Conservation (phyloP, 2,797 vertebrate genomes). For the Xerus rutilus region DNA sequence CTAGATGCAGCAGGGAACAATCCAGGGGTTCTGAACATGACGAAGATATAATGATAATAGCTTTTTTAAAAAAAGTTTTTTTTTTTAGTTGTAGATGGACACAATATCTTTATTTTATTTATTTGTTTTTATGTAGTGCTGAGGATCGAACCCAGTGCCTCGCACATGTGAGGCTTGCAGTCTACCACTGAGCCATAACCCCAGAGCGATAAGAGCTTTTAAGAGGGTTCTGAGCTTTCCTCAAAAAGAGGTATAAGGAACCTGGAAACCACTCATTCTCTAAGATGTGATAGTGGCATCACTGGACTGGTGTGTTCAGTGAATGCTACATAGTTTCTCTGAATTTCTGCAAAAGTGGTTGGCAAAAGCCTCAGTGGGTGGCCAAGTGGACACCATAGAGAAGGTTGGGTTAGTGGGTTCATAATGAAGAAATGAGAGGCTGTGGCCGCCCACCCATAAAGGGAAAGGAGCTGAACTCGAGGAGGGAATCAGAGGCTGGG, state of each 20-base stretch:
- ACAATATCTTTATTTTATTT: too few species aligned
- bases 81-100: too few species aligned
- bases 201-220: not conserved
- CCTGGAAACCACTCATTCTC: not conserved
- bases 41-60: not conserved
- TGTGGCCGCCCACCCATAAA: not conserved
- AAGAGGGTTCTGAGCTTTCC: not conserved
- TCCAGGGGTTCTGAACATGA: not conserved
- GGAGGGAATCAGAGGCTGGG: not conserved
- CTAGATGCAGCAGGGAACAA: not conserved
- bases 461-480: not conserved
- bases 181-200: too few species aligned
- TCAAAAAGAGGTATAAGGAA: not conserved
- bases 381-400: not conserved
- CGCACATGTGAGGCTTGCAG: too few species aligned
- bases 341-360: not conserved
- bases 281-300: not conserved
- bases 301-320: not conserved
- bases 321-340: not conserved
- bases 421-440: not conserved
- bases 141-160: too few species aligned
- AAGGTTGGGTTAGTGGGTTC: not conserved
- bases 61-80: not conserved
- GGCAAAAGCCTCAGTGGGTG: not conserved
- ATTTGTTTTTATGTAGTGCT: too few species aligned